Evolutionary conservation across 2,113 vertebrate genomes (phyloP).

Genomic region (Tachycineta bicolor): DNA sequence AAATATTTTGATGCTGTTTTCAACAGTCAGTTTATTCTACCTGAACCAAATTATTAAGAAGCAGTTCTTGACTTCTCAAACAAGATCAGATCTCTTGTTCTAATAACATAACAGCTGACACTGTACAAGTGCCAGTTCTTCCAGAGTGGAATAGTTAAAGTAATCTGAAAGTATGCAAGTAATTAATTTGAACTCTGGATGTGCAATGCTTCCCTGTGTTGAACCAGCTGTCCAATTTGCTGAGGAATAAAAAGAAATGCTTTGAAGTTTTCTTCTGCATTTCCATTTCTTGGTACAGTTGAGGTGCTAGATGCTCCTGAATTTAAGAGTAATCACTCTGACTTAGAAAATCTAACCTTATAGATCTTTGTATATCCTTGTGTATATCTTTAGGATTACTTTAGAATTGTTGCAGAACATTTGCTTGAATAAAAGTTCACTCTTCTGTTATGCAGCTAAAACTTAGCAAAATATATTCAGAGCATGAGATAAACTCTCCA

Average conservation of each 20-base stretch:
- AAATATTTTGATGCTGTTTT: not conserved
- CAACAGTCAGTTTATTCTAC: not conserved
- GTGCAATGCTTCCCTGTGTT: not conserved
- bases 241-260: not conserved
- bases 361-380: not conserved
- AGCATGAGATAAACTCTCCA: not conserved
- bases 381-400: not conserved
- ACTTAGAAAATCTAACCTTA: not conserved
- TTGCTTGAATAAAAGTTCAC: not conserved
- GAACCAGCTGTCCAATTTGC: not conserved
- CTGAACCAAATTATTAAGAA: not conserved
- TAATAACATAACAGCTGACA: not conserved
- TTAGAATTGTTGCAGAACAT: not conserved
- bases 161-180: not conserved
- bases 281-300: not conserved
- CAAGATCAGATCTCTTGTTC: not conserved
- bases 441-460: not conserved
- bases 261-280: not conserved
- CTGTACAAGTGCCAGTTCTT: not conserved
- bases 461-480: not conserved
- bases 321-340: not conserved
- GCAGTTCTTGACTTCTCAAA: not conserved
- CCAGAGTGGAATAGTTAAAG: not conserved
- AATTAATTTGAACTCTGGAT: not conserved
- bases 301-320: not conserved